Base-by-base conservation (phyloP, 2,888 invertebrate species). In the Acrobasis repandana region DNA sequence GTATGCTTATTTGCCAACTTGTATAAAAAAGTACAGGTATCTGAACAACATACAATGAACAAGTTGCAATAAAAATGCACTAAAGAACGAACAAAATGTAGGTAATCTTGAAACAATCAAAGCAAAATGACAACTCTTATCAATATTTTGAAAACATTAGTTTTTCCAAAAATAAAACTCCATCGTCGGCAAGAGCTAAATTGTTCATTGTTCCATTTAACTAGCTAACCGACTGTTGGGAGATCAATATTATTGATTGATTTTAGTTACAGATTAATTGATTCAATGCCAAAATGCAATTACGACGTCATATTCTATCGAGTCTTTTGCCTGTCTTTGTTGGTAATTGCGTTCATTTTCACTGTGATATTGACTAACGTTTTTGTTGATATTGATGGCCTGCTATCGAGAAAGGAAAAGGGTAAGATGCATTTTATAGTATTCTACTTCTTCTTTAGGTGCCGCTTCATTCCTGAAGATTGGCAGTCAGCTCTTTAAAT, bases 311-410 rank as follows among this genome's bases (percentile, higher is more conserved):
- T 85, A 0, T 88, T 87, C 76, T 85, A 87, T 80, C 79, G 87
- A 64, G 81, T 91, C 65, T 82, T 87, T 67, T 89, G 85, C 63
- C 68, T 84, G 28, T 82, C 86, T 0, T 75, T 90, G 5, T 71
- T 91, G 11, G 78, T 71, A 0, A 75, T 85, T 1, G 86, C 87
- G 0, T 75, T 88, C 58, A 80, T 82, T 0, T 90, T 91, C 51
- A 86, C 86, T 0, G 71, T 90, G 15, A 86, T 90, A 47, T 67
- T 91, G 56, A 88, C 90, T 0, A 86, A 88, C 50, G 86, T 90
- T 0, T 91, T 90, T 56, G 73, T 91, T 1, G 90, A 91, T 57
- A 87, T 91, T 11, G 90, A 91, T 64, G 83, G 83, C 0, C 47
- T 89, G 10, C 62, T 90, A 11, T 68, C 73, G 0, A 76, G 68